phyloP scores from a whole-genome alignment of 2,888 invertebrate genomes.

The Drosophila crucigera region DNA sequence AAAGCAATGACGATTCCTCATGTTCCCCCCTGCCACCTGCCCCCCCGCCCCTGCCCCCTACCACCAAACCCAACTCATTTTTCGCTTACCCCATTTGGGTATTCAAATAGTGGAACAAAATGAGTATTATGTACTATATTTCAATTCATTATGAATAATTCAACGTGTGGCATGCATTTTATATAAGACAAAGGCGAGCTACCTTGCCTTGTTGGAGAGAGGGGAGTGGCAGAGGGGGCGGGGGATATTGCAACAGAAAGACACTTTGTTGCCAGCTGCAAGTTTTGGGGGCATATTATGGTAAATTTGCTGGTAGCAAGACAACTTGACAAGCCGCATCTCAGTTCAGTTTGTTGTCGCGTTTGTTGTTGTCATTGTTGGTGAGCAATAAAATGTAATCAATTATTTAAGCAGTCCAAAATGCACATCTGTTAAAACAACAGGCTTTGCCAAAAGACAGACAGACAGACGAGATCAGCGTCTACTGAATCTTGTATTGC shows the following conservation, averaged over 20 bases:
- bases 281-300: slow-evolving; percentile 42
- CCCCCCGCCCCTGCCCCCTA: no score
- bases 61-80: not conserved
- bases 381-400: slow-evolving; percentile 76
- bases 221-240: accelerated
- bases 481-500: slow-evolving; percentile 3
- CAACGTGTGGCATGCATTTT: slow-evolving; percentile 76
- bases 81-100: slow-evolving; percentile 8
- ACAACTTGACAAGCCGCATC: slow-evolving; percentile 67
- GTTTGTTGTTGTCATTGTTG: slow-evolving; percentile 25
- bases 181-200: slow-evolving; percentile 64
- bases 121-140: slow-evolving; percentile 77
- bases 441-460: slow-evolving; percentile 4
- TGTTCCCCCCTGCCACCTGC: not conserved
- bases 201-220: not conserved
- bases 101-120: slow-evolving; percentile 71
- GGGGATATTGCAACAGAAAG: slow-evolving; percentile 18
- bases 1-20: not conserved
- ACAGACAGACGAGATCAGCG: not conserved
- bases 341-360: slow-evolving; percentile 51
- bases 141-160: slow-evolving; percentile 81
- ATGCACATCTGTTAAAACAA: slow-evolving; percentile 58
- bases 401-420: slow-evolving; percentile 74
- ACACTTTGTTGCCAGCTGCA: slow-evolving; percentile 37
- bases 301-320: slow-evolving; percentile 46